Evolutionary conservation across 2,797 vertebrate genomes (phyloP).

Genomic region (Enteromius thamalakanensis): DNA sequence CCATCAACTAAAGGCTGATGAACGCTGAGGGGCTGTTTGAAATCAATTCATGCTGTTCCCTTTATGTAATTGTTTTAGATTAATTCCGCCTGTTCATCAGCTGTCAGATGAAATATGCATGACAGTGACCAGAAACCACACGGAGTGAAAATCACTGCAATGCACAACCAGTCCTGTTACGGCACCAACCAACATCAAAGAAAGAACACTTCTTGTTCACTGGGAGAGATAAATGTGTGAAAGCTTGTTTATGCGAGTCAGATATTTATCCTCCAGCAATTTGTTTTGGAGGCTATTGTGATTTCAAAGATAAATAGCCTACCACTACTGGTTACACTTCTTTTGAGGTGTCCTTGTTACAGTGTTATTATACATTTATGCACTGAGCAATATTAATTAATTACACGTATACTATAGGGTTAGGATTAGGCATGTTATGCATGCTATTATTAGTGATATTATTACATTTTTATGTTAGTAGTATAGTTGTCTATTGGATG

Average conservation of each 20-base stretch:
- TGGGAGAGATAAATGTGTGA: neutral
- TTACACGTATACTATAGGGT: too few relatives aligned
- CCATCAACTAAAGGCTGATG: neutral
- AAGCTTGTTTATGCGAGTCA: neutral
- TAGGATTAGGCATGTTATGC: too few relatives aligned
- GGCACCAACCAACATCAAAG: neutral
- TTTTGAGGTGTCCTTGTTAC: too few relatives aligned
- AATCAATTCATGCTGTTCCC: neutral
- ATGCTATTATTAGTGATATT: neutral
- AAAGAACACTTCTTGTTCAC: neutral
- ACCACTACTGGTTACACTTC: neutral
- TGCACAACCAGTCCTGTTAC: conserved; percentile 20
- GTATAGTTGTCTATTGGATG: neutral
- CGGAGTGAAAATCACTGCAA: conserved; percentile 30
- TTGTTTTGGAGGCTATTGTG: neutral
- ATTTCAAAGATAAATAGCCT: neutral
- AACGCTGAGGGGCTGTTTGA: neutral
- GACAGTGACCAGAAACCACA: conserved; percentile 19
- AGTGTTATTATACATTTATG: too few relatives aligned
- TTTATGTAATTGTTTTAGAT: neutral
- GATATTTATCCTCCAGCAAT: neutral
- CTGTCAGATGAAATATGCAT: conserved; percentile 33
- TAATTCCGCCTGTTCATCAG: neutral
- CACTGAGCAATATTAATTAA: too few relatives aligned
- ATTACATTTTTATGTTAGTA: neutral